phyloP scores from a whole-genome alignment of 2,888 invertebrate species.

The Orthosia gracilis region DNA sequence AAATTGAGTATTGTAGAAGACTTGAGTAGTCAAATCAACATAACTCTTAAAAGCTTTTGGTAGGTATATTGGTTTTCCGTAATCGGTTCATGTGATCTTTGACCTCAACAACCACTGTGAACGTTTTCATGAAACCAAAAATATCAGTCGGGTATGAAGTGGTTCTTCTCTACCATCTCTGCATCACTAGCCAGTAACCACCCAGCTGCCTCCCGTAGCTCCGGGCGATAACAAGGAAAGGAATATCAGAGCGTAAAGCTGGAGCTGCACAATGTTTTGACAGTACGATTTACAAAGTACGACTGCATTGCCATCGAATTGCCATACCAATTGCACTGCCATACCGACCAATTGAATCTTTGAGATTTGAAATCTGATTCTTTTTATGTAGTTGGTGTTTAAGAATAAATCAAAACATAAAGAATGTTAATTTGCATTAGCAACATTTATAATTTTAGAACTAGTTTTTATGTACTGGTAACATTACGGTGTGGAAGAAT shows the following conservation, averaged over 20 bases:
- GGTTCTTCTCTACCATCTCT: constrained; percentile 22
- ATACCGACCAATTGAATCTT: constrained; percentile 30
- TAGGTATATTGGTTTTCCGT: no score
- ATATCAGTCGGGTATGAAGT: background rate
- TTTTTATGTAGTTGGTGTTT: constrained; percentile 12
- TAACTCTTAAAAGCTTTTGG: no score
- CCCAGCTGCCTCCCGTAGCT: constrained; percentile 62
- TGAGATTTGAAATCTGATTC: constrained; percentile 29
- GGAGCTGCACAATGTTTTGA: constrained; percentile 65
- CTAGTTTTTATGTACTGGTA: no score
- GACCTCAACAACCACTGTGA: no score
- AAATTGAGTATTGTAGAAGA: no score
- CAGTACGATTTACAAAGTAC: constrained; percentile 38
- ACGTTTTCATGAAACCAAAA: no score
- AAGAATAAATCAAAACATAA: no score
- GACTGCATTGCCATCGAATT: constrained; percentile 41
- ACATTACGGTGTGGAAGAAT: no score
- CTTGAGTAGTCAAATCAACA: no score
- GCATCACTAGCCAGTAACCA: background rate
- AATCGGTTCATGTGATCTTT: no score
- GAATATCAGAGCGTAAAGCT: constrained; percentile 66
- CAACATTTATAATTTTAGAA: no score
- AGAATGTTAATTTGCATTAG: no score
- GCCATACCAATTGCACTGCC: constrained; percentile 26
- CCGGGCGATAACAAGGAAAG: constrained; percentile 70